phyloP scores from a whole-genome alignment of 64 coral and sea anemone genomes.

The Stichodactyla mertensii region DNA sequence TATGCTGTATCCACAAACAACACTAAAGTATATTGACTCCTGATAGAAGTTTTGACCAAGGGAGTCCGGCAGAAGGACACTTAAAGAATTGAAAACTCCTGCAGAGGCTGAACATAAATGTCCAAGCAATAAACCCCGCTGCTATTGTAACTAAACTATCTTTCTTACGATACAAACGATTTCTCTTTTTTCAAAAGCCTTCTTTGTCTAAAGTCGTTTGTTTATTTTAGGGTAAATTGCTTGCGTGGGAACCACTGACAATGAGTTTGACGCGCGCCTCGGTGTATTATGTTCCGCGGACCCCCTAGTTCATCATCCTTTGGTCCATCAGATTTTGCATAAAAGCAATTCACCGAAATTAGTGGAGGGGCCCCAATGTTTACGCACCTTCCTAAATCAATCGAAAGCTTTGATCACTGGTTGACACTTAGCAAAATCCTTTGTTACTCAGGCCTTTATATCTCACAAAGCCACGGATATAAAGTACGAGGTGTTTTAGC shows the following conservation, averaged over 20 bases:
- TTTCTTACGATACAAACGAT: neutral
- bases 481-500: constrained; percentile 22
- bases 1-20: constrained; percentile 55
- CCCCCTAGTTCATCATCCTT: constrained; percentile 54
- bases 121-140: constrained; percentile 16
- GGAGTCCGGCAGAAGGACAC: neutral
- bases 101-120: constrained; percentile 4
- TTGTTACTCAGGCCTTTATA: constrained; percentile 65
- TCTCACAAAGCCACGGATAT: constrained; percentile 51
- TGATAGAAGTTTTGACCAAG: constrained; percentile 47
- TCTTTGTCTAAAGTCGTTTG: constrained; percentile 37
- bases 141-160: constrained; percentile 11
- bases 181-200: constrained; percentile 39
- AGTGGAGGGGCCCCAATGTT: constrained; percentile 52
- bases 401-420: constrained; percentile 78
- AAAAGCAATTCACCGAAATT: constrained; percentile 88
- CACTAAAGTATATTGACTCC: constrained; percentile 69
- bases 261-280: constrained; percentile 25
- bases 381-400: constrained; percentile 94
- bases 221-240: constrained; percentile 76
- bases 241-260: constrained; percentile 61
- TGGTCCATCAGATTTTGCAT: constrained; percentile 64
- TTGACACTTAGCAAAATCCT: constrained; percentile 69
- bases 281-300: constrained; percentile 38
- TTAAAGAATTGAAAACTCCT: neutral